A percentile compares a stretch with the other conserved stretches of the same genome.
Conservation (phyloP, 1,140 invertebrate species). For the Bombus soroeensis region DNA sequence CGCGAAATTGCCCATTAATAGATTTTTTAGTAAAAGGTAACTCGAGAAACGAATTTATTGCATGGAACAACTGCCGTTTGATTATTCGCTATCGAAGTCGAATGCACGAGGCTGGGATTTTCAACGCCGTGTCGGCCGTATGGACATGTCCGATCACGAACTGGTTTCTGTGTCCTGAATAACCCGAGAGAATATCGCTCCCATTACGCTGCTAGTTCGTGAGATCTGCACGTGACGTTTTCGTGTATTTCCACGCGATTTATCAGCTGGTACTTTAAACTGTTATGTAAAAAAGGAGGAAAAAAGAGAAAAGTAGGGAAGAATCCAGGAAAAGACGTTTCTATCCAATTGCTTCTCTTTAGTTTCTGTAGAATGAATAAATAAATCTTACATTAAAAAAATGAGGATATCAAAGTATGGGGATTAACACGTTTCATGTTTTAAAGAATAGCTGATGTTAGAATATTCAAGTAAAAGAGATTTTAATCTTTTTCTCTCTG, state of each 20-base stretch:
- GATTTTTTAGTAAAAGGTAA: background rate
- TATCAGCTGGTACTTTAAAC: constrained; percentile 24
- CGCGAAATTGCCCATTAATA: constrained; percentile 7
- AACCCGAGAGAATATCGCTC: constrained; percentile 43
- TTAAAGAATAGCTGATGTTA: too few species aligned
- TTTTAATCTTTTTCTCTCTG: too few species aligned
- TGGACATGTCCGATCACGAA: constrained; percentile 33
- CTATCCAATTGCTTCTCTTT: background rate
- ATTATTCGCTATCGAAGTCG: constrained; percentile 37
- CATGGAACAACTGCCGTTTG: constrained; percentile 33
- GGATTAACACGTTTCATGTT: too few species aligned
- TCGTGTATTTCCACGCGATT: constrained; percentile 18
- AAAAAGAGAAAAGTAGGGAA: background rate
- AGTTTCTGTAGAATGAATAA: background rate
- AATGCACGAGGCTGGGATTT: background rate
- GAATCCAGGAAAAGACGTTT: background rate
- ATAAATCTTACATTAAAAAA: background rate
- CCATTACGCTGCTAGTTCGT: constrained; percentile 33
- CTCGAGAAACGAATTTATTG: constrained; percentile 4
- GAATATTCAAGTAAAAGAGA: too few species aligned
- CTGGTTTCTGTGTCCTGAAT: constrained; percentile 38
- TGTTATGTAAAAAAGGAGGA: constrained; percentile 6
- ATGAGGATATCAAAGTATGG: too few species aligned
- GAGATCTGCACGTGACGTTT: constrained; percentile 33
- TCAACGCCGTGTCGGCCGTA: constrained; percentile 1